These are phyloP conservation scores for Tachysurus vachellii DNA, from an alignment of 2,113 vertebrate genomes.

Conservation along the genomic window DNA sequence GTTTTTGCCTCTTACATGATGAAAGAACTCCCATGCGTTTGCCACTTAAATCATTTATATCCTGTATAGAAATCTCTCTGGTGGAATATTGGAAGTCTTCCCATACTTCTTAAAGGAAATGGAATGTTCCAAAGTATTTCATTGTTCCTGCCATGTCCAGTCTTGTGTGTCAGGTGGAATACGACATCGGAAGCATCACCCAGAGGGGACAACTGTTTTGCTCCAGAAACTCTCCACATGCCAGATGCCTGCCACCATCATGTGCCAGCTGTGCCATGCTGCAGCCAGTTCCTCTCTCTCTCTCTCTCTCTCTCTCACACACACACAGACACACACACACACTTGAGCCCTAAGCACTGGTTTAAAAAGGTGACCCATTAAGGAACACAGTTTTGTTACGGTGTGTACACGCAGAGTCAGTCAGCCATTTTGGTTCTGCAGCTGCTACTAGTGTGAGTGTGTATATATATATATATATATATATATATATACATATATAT, in stretches of 20 bases:
- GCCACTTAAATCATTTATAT: neutral
- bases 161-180: neutral
- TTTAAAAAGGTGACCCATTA: conserved; percentile 53
- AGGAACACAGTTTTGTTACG: neutral
- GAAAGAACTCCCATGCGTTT: neutral
- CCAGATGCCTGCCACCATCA: conserved; percentile 36
- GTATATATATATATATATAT: neutral
- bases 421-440: neutral
- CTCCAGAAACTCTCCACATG: conserved; percentile 27
- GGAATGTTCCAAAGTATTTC: neutral
- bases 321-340: conserved; percentile 9
- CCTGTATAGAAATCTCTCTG: neutral
- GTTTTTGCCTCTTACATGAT: conserved; percentile 14
- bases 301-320: neutral
- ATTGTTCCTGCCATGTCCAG: neutral
- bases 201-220: conserved; percentile 50
- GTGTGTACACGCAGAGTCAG: neutral
- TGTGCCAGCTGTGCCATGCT: conserved; percentile 45
- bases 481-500: no score
- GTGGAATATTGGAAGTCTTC: neutral
- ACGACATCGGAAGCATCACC: conserved; percentile 7
- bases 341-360: conserved; percentile 31
- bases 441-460: neutral
- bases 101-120: conserved; percentile 4
- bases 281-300: neutral